phyloP scores from a whole-genome alignment of 2,797 vertebrate genomes.

The Carcharodon carcharias region DNA sequence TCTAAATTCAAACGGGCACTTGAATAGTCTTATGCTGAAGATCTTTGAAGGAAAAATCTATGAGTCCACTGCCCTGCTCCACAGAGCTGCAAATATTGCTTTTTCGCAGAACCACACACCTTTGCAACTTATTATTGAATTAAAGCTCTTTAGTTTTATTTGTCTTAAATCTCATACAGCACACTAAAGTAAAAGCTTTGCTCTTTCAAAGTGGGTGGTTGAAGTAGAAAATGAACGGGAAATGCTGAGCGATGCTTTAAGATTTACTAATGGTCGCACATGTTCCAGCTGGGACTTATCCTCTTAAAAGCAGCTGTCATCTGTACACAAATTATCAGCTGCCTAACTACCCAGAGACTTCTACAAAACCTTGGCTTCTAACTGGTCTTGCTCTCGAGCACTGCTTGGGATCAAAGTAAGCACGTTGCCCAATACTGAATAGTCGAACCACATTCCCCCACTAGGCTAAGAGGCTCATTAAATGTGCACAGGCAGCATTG shows the following conservation, averaged over 20 bases:
- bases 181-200: not conserved
- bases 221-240: not conserved
- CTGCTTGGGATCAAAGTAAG: not conserved
- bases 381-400: not conserved
- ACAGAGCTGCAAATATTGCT: too few relatives aligned
- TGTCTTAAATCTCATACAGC: not conserved
- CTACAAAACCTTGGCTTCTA: not conserved
- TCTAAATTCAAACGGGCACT: not conserved
- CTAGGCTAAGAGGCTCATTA: not conserved
- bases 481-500: not conserved
- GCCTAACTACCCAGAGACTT: not conserved
- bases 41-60: too few relatives aligned
- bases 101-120: too few relatives aligned
- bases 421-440: not conserved
- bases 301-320: not conserved
- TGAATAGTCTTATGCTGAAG: not conserved
- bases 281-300: not conserved
- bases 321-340: not conserved
- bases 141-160: not conserved
- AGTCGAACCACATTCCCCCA: not conserved
- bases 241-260: not conserved
- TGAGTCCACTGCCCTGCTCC: too few relatives aligned
- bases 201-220: not conserved
- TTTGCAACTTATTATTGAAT: too few relatives aligned
- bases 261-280: not conserved